A percentile compares a stretch with the other conserved stretches of the same genome.
phyloP scores from a whole-genome alignment of 2,113 vertebrate species.

The Fulmarus glacialis region DNA sequence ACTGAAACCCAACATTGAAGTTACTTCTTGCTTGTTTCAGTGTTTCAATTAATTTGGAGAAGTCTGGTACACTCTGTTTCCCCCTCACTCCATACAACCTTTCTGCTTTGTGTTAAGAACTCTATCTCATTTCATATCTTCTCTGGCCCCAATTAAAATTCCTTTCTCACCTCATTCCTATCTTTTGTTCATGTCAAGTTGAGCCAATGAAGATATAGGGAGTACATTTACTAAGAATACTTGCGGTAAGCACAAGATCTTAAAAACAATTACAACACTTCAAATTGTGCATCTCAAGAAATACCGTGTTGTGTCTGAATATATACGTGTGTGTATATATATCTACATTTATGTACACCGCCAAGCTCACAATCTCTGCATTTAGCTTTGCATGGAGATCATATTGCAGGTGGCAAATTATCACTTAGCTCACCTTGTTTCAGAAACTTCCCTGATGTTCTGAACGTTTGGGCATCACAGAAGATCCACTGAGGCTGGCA shows the following conservation, averaged over 20 bases:
- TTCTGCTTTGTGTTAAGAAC: neutral
- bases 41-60: neutral
- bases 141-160: neutral
- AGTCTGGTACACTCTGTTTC: neutral
- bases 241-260: neutral
- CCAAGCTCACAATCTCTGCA: neutral
- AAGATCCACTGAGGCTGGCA: neutral
- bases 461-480: neutral
- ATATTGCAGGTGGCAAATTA: neutral
- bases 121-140: neutral
- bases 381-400: neutral
- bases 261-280: neutral
- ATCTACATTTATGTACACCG: neutral
- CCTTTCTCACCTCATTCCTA: neutral
- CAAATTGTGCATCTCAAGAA: neutral
- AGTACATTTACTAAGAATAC: neutral
- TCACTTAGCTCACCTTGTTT: neutral
- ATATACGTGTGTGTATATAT: neutral
- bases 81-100: neutral
- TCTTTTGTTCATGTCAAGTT: neutral
- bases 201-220: neutral
- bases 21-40: neutral
- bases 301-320: neutral
- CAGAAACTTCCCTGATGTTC: neutral
- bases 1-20: neutral